Evolutionary conservation across 2,797 vertebrate genomes (phyloP), one percentile per base, ranked within the genome.

Genomic region (Cyclopterus lumpus): DNA sequence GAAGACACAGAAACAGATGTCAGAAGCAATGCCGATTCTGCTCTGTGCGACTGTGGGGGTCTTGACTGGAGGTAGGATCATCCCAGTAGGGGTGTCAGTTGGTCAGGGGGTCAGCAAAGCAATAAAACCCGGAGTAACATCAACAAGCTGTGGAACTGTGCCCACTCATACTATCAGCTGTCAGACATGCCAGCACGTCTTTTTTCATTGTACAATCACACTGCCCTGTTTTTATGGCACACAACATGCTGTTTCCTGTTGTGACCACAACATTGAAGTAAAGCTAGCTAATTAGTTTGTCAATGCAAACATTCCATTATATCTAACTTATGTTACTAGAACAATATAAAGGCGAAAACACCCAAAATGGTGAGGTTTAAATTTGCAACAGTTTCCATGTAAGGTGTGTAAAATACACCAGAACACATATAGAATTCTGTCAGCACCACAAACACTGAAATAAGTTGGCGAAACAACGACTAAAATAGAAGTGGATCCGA

Each of bases 401-500:
- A 90, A 22, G 87, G 91, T 67, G 86, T 79, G 85, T 87, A 74
- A 88, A 90, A 90, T 83, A 87, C 49, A 85, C 69, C 83, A 65
- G 76, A 90, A 67, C 82, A 0, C 85, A 76, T 92, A 89, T 91
- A 91, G 91, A 89, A 84, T 90, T 75, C 81, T 88, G 91, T 92
- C 91, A 91, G 76, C 89, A 71, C 80, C 87, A 90, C 82, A 84
- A 90, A 90, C 79, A 49, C 86, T 61, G 59, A 80, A 90, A 86
- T 88, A 88, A 87, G 73, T 77, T 67, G 71, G 76, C 68, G 74
- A 84, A 88, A 90, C 72, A 88, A 90, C 71, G 87, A 90, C 90
- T 89, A 86, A 91, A 92, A 93, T 92, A 92, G 91, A 91, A 90
- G 83, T 88, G 87, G 90, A 92, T 92, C 89, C 57, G 70, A 88